phyloP scores from a whole-genome alignment of 2,888 invertebrate species.

The Sympetrum striolatum region DNA sequence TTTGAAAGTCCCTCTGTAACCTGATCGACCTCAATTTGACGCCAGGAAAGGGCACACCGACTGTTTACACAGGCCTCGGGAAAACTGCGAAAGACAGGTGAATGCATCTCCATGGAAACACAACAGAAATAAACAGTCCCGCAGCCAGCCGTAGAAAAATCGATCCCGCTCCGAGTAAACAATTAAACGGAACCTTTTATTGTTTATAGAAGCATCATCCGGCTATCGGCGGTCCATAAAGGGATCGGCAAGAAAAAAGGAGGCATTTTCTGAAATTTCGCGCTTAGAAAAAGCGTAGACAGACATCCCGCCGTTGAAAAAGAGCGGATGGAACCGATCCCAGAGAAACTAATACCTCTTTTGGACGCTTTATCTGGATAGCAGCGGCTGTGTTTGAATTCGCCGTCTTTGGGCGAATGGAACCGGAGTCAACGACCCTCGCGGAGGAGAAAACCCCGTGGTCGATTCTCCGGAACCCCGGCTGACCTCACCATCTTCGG shows the following conservation, averaged over 20 bases:
- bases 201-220: not conserved
- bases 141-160: not conserved
- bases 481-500: not conserved
- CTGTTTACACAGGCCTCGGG: too few species aligned
- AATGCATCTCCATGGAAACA: too few species aligned
- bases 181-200: not conserved
- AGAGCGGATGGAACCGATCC: not conserved
- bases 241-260: not conserved
- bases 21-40: too few species aligned
- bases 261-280: not conserved
- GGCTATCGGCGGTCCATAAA: not conserved
- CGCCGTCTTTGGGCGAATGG: not conserved
- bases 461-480: not conserved
- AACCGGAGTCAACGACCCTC: not conserved
- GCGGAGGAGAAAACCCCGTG: not conserved
- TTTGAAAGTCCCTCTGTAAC: too few species aligned
- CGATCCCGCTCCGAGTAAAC: not conserved
- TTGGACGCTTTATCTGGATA: not conserved
- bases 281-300: not conserved
- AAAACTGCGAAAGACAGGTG: too few species aligned
- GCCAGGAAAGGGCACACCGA: too few species aligned
- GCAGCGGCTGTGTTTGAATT: not conserved
- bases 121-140: not conserved
- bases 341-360: not conserved
- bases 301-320: not conserved